A percentile compares a stretch with the other conserved stretches of the same genome.
These are phyloP conservation scores for Sebastes minor DNA, from an alignment of 2,797 vertebrate genomes.

Conservation along the genomic window DNA sequence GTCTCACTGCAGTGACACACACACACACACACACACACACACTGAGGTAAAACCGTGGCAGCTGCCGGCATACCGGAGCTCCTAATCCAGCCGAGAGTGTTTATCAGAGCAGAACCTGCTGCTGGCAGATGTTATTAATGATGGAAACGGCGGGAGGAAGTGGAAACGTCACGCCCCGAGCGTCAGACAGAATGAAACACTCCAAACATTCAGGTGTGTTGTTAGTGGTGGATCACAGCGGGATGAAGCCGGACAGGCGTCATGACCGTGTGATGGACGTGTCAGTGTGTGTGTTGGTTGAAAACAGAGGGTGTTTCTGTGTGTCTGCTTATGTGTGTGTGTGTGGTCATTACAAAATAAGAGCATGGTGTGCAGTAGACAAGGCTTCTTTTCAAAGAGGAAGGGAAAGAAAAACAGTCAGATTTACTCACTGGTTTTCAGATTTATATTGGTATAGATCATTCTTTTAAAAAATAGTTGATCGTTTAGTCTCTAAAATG, in stretches of 20 bases:
- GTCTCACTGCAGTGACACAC: slow-evolving; percentile 41
- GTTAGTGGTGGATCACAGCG: slow-evolving; percentile 31
- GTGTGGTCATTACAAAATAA: slow-evolving; percentile 17
- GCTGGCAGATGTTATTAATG: slow-evolving; percentile 60
- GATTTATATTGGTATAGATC: too few species aligned
- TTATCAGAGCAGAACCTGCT: slow-evolving; percentile 69
- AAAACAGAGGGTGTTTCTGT: not conserved
- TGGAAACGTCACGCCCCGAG: slow-evolving; percentile 10
- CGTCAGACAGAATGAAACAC: slow-evolving; percentile 5
- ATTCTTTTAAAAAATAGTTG: too few species aligned
- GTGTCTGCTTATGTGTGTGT: not conserved
- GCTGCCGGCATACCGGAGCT: slow-evolving; percentile 46
- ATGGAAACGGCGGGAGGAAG: slow-evolving; percentile 39
- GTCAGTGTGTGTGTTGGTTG: not conserved
- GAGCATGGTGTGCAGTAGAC: not conserved
- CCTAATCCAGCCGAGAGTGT: slow-evolving; percentile 54
- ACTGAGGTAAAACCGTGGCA: slow-evolving; percentile 26
- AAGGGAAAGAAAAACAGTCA: not conserved
- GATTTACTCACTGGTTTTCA: too few species aligned
- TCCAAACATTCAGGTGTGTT: slow-evolving; percentile 27
- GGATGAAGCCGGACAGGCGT: slow-evolving; percentile 17
- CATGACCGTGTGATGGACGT: slow-evolving; percentile 23
- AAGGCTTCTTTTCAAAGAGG: not conserved
- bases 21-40: slow-evolving; percentile 24
- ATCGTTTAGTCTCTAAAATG: too few species aligned